Evolutionary conservation across 2,113 vertebrate genomes (phyloP), one percentile per base, ranked within the genome.

Genomic region (Hassar affinis): DNA sequence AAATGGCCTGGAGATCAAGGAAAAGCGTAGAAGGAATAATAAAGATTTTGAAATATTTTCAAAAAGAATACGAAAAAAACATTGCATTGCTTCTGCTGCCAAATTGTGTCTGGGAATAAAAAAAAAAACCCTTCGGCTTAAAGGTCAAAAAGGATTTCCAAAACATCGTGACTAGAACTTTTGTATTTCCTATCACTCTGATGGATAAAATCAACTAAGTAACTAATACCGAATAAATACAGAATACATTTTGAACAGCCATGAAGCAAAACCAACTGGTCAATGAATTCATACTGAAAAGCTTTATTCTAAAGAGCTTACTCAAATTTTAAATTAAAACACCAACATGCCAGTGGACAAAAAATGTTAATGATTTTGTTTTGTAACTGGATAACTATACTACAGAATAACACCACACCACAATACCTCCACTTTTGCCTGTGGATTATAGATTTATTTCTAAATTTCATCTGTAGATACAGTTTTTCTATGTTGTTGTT

Each of bases 401-500:
- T 68, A 56, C 14, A 71, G 49, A 80, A 68, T 35, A 25, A 25
- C 33, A 38, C 33, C 12, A n/a, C 54, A 45, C 4, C 61, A 14
- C 15, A 30, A 14, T 47, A n/a, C n/a, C n/a, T n/a, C n/a, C n/a
- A n/a, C 51, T 14, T 84, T 78, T 18, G 27, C 17, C 14, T 22
- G 14, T 18, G 25, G 77, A 74, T 72, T 54, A 61, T 30, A 59
- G 64, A 42, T 64, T 22, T 59, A 20, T 12, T 62, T 35, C 12
- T 6, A 78, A 45, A 68, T 57, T 47, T 75, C 38, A n/a, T 76
- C 47, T 75, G 35, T 71, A 64, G 76, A 83, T 57, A 83, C 69
- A 11, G n/a, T 72, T 82, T 77, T 64, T 68, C 54, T 30, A 45
- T 83, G 82, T 68, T 87, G 72, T 84, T 87, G 86, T 84, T 45